A percentile compares a stretch with the other conserved stretches of the same genome.
These are phyloP conservation scores for Tympanoctomys barrerae DNA, from an alignment of 2,797 vertebrate genomes.

Conservation along the genomic window DNA sequence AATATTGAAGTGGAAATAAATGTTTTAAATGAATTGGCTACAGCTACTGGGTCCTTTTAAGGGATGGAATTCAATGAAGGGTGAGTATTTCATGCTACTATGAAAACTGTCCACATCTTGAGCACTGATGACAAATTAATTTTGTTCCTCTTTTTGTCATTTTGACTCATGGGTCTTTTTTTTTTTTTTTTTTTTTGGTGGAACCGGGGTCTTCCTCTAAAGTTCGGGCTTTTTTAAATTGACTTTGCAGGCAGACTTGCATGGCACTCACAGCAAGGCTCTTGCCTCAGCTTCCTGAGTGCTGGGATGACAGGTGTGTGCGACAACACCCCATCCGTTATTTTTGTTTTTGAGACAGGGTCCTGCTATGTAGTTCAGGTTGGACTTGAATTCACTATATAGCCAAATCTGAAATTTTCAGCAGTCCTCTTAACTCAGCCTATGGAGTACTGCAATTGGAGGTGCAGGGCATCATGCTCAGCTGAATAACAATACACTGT, in stretches of 20 bases:
- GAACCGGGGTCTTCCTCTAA: neutral
- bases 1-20: neutral
- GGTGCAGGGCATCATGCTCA: neutral
- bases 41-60: neutral
- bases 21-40: neutral
- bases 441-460: neutral
- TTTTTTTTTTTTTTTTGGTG: no score
- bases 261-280: neutral
- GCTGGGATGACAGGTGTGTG: neutral
- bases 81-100: neutral
- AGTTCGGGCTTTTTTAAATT: neutral
- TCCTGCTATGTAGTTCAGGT: neutral
- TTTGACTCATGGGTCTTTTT: no score
- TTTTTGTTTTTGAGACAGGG: neutral
- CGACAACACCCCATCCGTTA: no score
- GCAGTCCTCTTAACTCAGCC: neutral
- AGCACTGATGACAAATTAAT: neutral
- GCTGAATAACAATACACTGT: neutral
- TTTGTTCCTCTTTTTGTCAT: neutral
- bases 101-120: neutral
- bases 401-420: neutral
- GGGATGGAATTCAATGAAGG: neutral
- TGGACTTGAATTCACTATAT: neutral
- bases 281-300: neutral
- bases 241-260: no score